Conservation (phyloP, 2,888 invertebrate species). For the Dinocampus coccinellae region DNA sequence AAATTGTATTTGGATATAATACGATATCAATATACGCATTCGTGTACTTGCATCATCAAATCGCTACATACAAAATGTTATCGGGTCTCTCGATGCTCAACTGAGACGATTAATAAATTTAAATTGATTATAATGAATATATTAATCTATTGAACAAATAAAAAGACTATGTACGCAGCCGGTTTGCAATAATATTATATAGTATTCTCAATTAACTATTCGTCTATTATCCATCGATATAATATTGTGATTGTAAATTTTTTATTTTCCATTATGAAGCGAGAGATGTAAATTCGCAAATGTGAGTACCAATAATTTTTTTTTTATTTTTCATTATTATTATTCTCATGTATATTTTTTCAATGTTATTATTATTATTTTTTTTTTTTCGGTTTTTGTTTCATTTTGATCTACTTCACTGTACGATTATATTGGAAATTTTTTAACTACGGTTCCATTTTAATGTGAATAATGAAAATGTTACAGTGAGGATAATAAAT, state of each 20-base stretch:
- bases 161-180: background rate
- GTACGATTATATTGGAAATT: background rate
- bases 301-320: background rate
- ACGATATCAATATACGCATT: slow-evolving; percentile 47
- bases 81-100: slow-evolving; percentile 46
- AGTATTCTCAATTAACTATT: slow-evolving; percentile 24
- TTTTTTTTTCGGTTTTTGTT: no score
- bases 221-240: slow-evolving; percentile 2
- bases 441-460: background rate
- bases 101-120: slow-evolving; percentile 45
- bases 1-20: slow-evolving; percentile 55
- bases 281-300: background rate
- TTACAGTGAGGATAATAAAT: no score
- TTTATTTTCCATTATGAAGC: background rate
- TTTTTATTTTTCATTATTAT: background rate
- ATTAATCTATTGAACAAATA: background rate
- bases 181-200: slow-evolving; percentile 24
- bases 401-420: no score
- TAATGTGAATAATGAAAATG: no score
- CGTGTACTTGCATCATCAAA: slow-evolving; percentile 26
- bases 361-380: background rate
- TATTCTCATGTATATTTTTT: no score
- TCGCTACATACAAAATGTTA: slow-evolving; percentile 52
- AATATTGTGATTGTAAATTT: slow-evolving; percentile 14
- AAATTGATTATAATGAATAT: slow-evolving; percentile 52